Evolutionary conservation across 2,797 vertebrate species (phyloP).

Genomic region (Vireo griseus): DNA sequence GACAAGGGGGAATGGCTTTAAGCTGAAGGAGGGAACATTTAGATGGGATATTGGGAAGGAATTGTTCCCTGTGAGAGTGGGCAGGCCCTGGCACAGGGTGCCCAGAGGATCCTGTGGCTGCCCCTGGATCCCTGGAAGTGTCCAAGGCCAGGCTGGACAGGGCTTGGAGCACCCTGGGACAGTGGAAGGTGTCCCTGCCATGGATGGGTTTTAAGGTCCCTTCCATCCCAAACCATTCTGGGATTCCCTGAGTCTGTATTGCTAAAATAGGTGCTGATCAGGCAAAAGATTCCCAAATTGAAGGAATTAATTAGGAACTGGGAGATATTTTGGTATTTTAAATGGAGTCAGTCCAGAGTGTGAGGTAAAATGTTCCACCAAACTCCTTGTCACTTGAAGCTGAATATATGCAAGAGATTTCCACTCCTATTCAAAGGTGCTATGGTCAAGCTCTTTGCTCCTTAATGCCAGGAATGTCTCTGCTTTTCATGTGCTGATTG

Average conservation of each 20-base stretch:
- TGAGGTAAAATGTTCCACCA: not conserved
- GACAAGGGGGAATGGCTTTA: not conserved
- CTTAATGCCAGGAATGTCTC: not conserved
- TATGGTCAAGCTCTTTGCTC: not conserved
- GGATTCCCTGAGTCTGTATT: not conserved
- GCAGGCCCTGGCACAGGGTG: fast-evolving
- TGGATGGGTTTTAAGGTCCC: fast-evolving
- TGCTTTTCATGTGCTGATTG: not conserved
- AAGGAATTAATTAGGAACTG: not conserved
- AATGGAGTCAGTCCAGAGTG: not conserved
- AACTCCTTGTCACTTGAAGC: not conserved
- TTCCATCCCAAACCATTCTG: not conserved
- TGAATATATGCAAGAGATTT: not conserved
- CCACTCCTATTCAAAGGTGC: not conserved
- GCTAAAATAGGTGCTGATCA: not conserved
- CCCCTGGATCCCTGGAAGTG: not conserved
- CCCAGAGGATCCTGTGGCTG: not conserved
- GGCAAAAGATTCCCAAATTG: not conserved
- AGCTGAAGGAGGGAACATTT: not conserved
- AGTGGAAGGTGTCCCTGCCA: not conserved
- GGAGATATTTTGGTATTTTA: not conserved
- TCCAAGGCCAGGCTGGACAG: fast-evolving
- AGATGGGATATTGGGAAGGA: not conserved
- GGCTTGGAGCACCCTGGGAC: fast-evolving
- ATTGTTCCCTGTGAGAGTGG: fast-evolving